Evolutionary conservation across 2,888 invertebrate genomes (phyloP).

Genomic region (Eilema caniola): DNA sequence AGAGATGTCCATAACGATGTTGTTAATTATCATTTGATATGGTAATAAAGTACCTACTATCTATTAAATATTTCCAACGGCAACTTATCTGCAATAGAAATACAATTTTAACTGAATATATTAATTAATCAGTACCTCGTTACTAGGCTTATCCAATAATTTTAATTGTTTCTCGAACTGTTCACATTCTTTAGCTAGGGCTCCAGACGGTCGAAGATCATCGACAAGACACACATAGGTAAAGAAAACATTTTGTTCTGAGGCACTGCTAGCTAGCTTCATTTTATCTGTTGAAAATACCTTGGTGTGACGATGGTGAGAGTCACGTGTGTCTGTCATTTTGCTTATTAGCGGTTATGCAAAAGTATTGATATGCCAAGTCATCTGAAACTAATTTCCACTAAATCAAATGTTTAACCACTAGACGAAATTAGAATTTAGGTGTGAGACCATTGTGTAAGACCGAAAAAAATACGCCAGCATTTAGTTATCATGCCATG

Average conservation of each 20-base stretch:
- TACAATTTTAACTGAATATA: neutral
- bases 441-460: constrained; percentile 34
- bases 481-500: constrained; percentile 35
- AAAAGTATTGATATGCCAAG: constrained; percentile 20
- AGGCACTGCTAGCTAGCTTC: constrained; percentile 65
- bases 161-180: neutral
- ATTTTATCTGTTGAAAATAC: constrained; percentile 48
- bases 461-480: constrained; percentile 22
- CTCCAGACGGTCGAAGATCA: constrained; percentile 60
- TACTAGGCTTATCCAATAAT: constrained; percentile 4
- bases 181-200: constrained; percentile 32
- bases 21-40: too few species aligned
- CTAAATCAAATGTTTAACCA: constrained; percentile 31
- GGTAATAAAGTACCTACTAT: too few species aligned
- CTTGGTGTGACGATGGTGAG: constrained; percentile 25
- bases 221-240: constrained; percentile 75
- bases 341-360: constrained; percentile 22
- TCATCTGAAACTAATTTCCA: constrained; percentile 47
- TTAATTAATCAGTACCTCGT: constrained; percentile 6
- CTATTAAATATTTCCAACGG: neutral
- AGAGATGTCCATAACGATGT: too few species aligned
- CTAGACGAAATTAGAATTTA: constrained; percentile 36
- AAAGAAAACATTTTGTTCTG: constrained; percentile 72
- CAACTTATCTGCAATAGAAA: neutral
- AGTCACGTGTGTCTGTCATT: constrained; percentile 41